Evolutionary conservation across 1,140 invertebrate genomes (phyloP), one percentile per base, ranked within the genome.

Genomic region (Hycleus cichorii): DNA sequence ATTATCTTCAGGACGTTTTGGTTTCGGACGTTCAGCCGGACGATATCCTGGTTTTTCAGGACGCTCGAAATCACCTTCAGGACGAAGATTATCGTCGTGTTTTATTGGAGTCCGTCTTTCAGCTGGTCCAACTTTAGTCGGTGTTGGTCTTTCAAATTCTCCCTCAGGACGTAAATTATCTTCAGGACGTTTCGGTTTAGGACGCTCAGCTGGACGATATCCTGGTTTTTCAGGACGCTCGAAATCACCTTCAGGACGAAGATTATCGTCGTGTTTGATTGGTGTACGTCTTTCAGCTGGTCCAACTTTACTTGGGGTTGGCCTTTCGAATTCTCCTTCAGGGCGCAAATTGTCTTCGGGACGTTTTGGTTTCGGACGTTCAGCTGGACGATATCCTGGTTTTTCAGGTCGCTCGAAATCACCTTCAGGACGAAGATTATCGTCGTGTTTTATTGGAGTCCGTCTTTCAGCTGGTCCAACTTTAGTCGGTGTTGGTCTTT

Each of bases 101-200:
- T 77, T 81, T 3, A 78, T 75, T 32, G 82, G 78, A 56, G 75
- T 76, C 51, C 78, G 75, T 64, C 80, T 74, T 67, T 83, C 82
- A 5, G 75, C 80, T 63, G 76, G 77, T 39, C 67, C 64, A 63
- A 73, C 77, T 49, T 73, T 70, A n/a, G 73, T 74, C 40, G 74
- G 73, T 63, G 76, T 75, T 1, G 73, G 78, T 44, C 69, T 63
- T 60, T 80, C 76, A 70, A 87, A 83, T 3, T 82, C 78, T 25
- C 81, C 83, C 68, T 81, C 77, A 2, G 77, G 76, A 72, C 71
- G 75, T 1, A 85, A 65, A 69, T 85, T 85, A 65, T 86, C 84
- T n/a, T 77, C 70, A 52, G 80, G 83, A 63, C 77, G 83, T 24
- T 79, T 80, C 8, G 72, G 71, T 27, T 65, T 69, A 0, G 75